These are phyloP conservation scores for Augochlorella aurata DNA, from an alignment of 2,888 invertebrate genomes.

Conservation along the genomic window DNA sequence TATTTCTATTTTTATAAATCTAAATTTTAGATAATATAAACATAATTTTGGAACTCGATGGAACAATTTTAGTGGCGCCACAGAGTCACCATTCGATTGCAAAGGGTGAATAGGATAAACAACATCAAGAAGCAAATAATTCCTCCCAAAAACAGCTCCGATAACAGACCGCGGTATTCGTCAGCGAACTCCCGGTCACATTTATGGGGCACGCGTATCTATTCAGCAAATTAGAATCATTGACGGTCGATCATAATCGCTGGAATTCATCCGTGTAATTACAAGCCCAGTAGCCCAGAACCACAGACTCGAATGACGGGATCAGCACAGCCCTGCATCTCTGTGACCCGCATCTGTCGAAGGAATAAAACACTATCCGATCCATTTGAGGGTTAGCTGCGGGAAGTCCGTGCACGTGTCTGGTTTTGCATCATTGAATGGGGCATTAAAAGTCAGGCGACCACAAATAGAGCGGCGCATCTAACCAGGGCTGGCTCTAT, in stretches of 20 bases:
- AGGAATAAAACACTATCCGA: slow-evolving; percentile 25
- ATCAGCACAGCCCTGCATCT: background rate
- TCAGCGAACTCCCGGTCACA: background rate
- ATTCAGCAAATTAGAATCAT: slow-evolving; percentile 1
- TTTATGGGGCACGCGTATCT: background rate
- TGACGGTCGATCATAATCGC: background rate
- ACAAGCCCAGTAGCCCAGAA: background rate
- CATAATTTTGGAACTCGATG: no score
- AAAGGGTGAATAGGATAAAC: no score
- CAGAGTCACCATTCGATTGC: no score
- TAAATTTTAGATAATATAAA: no score
- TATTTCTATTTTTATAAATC: no score
- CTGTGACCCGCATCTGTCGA: background rate
- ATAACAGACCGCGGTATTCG: background rate
- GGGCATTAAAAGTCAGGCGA: slow-evolving; percentile 48
- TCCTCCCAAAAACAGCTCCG: background rate
- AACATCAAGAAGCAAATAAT: no score
- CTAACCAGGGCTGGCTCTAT: slow-evolving; percentile 1
- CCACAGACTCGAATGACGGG: background rate
- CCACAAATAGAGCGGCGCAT: slow-evolving; percentile 39
- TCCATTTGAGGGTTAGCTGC: slow-evolving; percentile 14
- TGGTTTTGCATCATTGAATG: slow-evolving; percentile 32
- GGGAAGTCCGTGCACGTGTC: slow-evolving; percentile 12
- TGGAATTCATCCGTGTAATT: slow-evolving; percentile 7
- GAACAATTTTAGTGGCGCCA: no score